Base-by-base conservation (phyloP, 2,888 invertebrate species). In the Cryptus viduatorius region DNA sequence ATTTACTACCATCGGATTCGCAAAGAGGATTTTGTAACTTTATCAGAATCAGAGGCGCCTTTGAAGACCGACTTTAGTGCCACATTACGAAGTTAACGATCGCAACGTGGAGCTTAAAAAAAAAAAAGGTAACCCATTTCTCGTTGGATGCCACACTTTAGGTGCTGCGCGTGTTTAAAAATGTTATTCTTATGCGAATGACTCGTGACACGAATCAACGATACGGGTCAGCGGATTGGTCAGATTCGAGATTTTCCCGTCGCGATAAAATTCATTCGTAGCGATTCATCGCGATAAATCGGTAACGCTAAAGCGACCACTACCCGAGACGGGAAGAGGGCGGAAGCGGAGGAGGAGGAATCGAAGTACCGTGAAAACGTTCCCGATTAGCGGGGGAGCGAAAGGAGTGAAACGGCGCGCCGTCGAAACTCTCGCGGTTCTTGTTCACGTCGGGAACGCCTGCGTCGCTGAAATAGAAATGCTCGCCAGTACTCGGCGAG, bases 401-500 rank as follows among this genome's bases (percentile, higher is more conserved):
- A 56, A 80, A 76, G 67, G 75, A 44, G 50, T 37, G 75, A 69
- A 79, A 79, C 72, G 50, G 50, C 48, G 79, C 75, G 73, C n/a
- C 83, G 61, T 69, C 4, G 68, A 69, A 69, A 76, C 68, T 53
- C 61, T 53, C 78, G 73, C 72, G 37, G 64, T 46, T 31, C 31
- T 48, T 19, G 24, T 46, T 29, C 24, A 19, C 46, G 24, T 16
- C 64, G 67, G 65, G 78, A 89, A 92, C 92, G 92, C 90, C 89
- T 89, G 91, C 90, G 90, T 91, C 90, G 87, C 85, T 59, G 71
- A 85, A 76, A 72, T 67, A 19, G 82, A 72, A 29, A 61, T 56
- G 59, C 80, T 42, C 82, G 77, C 90, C 91, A 93, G 93, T 93
- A 91, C 85, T 89, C 89, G 89, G 89, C 89, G 89, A 90, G 87